Evolutionary conservation across 2,888 invertebrate species (phyloP), one percentile per base, ranked within the genome.

Genomic region (Crepidodera aurea): DNA sequence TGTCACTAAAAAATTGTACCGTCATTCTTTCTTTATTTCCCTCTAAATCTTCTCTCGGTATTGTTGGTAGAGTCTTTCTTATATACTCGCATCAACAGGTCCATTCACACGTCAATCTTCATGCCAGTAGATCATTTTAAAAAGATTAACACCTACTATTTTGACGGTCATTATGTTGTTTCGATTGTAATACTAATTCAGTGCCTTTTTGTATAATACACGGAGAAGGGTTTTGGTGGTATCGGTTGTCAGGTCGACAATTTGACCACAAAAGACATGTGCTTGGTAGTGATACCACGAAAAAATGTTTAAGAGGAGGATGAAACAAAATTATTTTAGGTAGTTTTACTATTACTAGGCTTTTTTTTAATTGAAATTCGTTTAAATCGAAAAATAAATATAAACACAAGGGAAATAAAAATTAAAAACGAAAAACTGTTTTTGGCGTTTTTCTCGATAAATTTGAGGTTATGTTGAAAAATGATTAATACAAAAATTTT

Each of bases 101-200:
- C 71, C 69, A 78, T 78, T 79, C 75, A 78, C 66, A 71, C 73
- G 77, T 78, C 78, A 72, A 75, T 78, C 78, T 77, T 72, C 70
- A 72, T 75, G 76, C 77, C 78, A 78, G 77, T 78, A 76, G 76
- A 78, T 75, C 77, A 75, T 77, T 76, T 75, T 74, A 69, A 73
- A 72, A 76, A 76, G 76, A 79, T 78, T 78, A 79, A 79, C 78
- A 78, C 75, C 76, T 75, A 73, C 67, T 69, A 73, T 73, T 77
- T 73, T 74, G 73, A 73, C 73, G 73, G 73, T 75, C 71, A 68
- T 73, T 70, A 68, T 69, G 70, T 73, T 70, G 73, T 73, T 42
- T 37, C 27, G 54, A 39, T 13, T 55, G 55, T 59, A 54, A 63
- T 59, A 57, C 56, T 57, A 57, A 57, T 57, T 48, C 56, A 48